phyloP scores from a whole-genome alignment of 2,888 invertebrate genomes.

The Phengaris arion region DNA sequence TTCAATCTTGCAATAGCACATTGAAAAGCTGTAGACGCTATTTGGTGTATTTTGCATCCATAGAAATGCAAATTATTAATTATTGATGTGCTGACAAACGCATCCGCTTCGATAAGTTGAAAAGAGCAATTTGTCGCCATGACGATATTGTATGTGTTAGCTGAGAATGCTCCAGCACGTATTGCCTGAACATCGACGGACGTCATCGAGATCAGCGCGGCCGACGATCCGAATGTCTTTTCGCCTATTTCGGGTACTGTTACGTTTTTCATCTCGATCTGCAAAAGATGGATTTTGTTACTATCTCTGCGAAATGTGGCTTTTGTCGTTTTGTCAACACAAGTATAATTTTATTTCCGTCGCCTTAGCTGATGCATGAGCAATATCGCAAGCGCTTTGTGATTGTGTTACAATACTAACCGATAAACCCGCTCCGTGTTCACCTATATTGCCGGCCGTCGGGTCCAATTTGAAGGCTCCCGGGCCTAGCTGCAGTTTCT shows the following conservation, averaged over 20 bases:
- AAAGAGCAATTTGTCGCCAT: slow-evolving; percentile 82
- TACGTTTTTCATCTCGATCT: slow-evolving; percentile 83
- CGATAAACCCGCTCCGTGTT: slow-evolving; percentile 82
- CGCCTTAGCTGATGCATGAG: slow-evolving; percentile 6
- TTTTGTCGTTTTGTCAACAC: neutral
- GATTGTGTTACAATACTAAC: slow-evolving; percentile 52
- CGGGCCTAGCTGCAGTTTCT: slow-evolving; percentile 75
- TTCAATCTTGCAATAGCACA: slow-evolving; percentile 83
- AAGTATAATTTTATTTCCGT: neutral
- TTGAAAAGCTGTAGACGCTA: slow-evolving; percentile 80
- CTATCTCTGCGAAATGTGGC: slow-evolving; percentile 4
- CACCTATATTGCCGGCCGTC: slow-evolving; percentile 79
- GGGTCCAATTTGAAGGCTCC: slow-evolving; percentile 82
- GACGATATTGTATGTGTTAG: slow-evolving; percentile 82
- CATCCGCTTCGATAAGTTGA: slow-evolving; percentile 79
- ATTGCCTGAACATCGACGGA: slow-evolving; percentile 75
- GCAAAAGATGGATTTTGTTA: slow-evolving; percentile 45
- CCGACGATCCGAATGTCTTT: slow-evolving; percentile 82
- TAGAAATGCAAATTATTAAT: slow-evolving; percentile 81
- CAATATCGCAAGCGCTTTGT: slow-evolving; percentile 19
- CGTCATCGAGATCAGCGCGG: slow-evolving; percentile 80
- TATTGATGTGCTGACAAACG: slow-evolving; percentile 81
- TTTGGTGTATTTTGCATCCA: slow-evolving; percentile 77
- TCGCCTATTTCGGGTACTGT: slow-evolving; percentile 79
- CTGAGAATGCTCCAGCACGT: slow-evolving; percentile 82